Percentiles rank a stretch among this genome's conserved stretches.
Conservation (phyloP, 2,888 invertebrate genomes). For the Rhingia campestris region DNA sequence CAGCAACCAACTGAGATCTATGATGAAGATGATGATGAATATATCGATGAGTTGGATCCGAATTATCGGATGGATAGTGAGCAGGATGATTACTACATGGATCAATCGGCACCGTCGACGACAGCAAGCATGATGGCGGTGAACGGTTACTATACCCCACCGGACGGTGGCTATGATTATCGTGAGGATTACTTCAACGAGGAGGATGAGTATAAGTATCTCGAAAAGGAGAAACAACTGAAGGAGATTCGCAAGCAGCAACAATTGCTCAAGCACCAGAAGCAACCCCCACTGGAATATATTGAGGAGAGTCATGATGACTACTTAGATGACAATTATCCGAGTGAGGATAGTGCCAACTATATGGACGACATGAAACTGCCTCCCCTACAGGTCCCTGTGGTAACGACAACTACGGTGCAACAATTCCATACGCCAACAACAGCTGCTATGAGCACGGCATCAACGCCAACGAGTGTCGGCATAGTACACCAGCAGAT, state of each 20-base stretch:
- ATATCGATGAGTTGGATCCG: slow-evolving; percentile 75
- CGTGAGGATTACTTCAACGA: slow-evolving; percentile 82
- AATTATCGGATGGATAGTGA: slow-evolving; percentile 81
- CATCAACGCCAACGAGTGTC: slow-evolving; percentile 38
- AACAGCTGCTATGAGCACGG: slow-evolving; percentile 7
- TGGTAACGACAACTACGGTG: slow-evolving; percentile 54
- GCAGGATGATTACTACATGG: slow-evolving; percentile 80
- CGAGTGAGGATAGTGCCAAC: slow-evolving; percentile 81
- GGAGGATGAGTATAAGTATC: slow-evolving; percentile 82
- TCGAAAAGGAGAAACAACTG: slow-evolving; percentile 79
- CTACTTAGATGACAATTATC: slow-evolving; percentile 79
- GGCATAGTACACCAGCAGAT: slow-evolving; percentile 77
- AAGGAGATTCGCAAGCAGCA: slow-evolving; percentile 65
- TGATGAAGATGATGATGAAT: slow-evolving; percentile 77
- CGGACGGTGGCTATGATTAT: slow-evolving; percentile 80
- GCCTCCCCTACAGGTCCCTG: slow-evolving; percentile 49
- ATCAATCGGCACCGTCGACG: slow-evolving; percentile 76
- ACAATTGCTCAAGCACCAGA: slow-evolving; percentile 75
- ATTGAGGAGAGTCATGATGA: slow-evolving; percentile 78
- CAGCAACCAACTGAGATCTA: slow-evolving; percentile 81
- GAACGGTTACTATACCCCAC: slow-evolving; percentile 79
- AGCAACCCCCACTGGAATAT: slow-evolving; percentile 77
- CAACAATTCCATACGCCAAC: slow-evolving; percentile 31
- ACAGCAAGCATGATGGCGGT: slow-evolving; percentile 65
- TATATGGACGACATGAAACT: slow-evolving; percentile 78